Evolutionary conservation across 2,888 invertebrate species (phyloP).

Genomic region (Candidula unifasciata): DNA sequence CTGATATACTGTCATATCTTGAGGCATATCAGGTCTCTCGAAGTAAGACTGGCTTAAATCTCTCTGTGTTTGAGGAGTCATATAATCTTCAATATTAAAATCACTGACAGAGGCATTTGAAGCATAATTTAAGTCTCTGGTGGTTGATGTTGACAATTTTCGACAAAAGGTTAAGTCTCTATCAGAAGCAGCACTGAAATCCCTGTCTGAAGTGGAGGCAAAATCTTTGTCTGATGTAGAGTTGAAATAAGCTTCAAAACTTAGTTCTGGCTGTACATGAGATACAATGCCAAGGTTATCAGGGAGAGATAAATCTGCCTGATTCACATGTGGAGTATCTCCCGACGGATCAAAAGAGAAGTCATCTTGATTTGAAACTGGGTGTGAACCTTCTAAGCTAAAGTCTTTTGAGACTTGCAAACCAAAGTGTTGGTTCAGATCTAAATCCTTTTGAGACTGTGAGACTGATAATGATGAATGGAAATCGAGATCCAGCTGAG

Average conservation of each 20-base stretch:
- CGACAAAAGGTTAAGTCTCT: conserved; percentile 37
- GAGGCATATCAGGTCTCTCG: conserved; percentile 41
- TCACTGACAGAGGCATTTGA: conserved; percentile 40
- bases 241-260: conserved; percentile 45
- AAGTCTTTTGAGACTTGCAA: conserved; percentile 49
- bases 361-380: conserved; percentile 21
- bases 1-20: conserved; percentile 51
- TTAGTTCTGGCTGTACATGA: conserved; percentile 37
- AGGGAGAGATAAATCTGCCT: conserved; percentile 35
- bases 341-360: conserved; percentile 36
- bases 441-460: conserved; percentile 43
- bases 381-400: conserved; percentile 25
- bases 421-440: conserved; percentile 40
- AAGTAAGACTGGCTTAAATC: conserved; percentile 43
- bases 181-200: conserved; percentile 3
- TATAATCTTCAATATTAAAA: conserved; percentile 51
- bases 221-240: conserved; percentile 27
- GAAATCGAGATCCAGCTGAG: conserved; percentile 46
- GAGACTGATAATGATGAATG: conserved; percentile 36
- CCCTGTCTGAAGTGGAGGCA: conserved; percentile 22
- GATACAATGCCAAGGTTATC: conserved; percentile 41
- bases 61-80: conserved; percentile 36
- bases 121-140: conserved; percentile 34
- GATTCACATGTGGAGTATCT: conserved; percentile 29
- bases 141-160: conserved; percentile 8